These are phyloP conservation scores for Zeuzera pyrina DNA, from an alignment of 2,888 invertebrate genomes.

Conservation along the genomic window DNA sequence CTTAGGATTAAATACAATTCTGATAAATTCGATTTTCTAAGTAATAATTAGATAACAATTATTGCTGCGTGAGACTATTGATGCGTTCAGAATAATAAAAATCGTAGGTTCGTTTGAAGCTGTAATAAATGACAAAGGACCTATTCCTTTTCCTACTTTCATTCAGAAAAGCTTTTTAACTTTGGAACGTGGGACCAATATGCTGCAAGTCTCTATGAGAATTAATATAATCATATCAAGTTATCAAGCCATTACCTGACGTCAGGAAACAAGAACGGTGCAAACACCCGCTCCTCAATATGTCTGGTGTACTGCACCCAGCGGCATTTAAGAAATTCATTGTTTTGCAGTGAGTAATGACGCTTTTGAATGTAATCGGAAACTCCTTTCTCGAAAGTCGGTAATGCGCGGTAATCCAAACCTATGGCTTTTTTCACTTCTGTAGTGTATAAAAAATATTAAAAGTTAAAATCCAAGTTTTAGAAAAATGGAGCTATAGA, in stretches of 20 bases:
- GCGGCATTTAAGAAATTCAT: conserved; percentile 29
- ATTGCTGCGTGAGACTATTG: no score
- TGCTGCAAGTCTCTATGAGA: neutral
- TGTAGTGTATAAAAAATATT: no score
- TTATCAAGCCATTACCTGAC: conserved; percentile 23
- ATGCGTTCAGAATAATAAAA: no score
- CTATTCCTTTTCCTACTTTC: no score
- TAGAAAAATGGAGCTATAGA: no score
- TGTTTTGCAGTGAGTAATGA: conserved; percentile 32
- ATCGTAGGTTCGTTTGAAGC: no score
- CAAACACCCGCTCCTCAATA: conserved; percentile 17
- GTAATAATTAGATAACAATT: no score
- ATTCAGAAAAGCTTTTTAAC: no score
- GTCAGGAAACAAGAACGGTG: conserved; percentile 26
- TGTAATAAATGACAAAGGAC: no score
- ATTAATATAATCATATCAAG: neutral
- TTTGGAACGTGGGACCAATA: neutral
- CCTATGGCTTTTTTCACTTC: conserved; percentile 30
- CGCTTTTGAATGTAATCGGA: conserved; percentile 26
- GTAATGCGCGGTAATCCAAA: conserved; percentile 29
- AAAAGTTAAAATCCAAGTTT: no score
- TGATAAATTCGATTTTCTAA: no score
- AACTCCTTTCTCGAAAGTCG: conserved; percentile 35
- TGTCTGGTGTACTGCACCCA: conserved; percentile 25
- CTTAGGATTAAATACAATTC: no score